phyloP scores from a whole-genome alignment of 2,888 invertebrate genomes.

The Anoplius nigerrimus region DNA sequence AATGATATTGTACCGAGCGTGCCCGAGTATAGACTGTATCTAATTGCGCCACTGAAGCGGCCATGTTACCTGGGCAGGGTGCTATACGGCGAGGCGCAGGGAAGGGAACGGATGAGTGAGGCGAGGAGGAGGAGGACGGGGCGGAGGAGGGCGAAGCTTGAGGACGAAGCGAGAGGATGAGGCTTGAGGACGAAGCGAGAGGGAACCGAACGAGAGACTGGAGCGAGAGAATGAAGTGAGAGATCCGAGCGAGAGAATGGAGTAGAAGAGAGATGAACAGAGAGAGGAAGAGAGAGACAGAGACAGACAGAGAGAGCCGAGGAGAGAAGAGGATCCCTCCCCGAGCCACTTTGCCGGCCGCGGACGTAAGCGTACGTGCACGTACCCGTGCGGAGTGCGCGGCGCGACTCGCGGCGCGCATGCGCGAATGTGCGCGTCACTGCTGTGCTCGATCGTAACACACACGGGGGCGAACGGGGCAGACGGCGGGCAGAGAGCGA shows the following conservation, averaged over 20 bases:
- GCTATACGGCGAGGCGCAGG: conserved; percentile 52
- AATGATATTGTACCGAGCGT: conserved; percentile 72
- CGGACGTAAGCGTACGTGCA: not conserved
- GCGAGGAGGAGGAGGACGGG: conserved; percentile 25
- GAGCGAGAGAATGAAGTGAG: too few relatives aligned
- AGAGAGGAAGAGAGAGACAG: too few relatives aligned
- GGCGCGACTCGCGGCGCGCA: too few relatives aligned
- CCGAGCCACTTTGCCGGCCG: too few relatives aligned
- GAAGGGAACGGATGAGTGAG: conserved; percentile 7
- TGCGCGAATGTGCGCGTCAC: conserved; percentile 11
- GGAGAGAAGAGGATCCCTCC: not conserved
- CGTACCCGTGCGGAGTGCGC: too few relatives aligned
- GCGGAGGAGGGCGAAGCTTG: conserved; percentile 19
- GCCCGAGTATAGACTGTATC: conserved; percentile 70
- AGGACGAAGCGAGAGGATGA: conserved; percentile 31
- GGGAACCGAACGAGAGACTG: too few relatives aligned
- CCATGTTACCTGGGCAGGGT: conserved; percentile 67
- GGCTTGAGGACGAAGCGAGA: too few relatives aligned
- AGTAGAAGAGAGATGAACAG: too few relatives aligned
- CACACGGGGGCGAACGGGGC: conserved; percentile 10
- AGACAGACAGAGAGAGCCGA: too few relatives aligned
- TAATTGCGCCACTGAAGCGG: conserved; percentile 72
- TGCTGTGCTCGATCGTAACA: conserved; percentile 7
- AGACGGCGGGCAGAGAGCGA: not conserved
- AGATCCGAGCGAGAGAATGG: too few relatives aligned